Evolutionary conservation across 2,888 invertebrate genomes (phyloP), one percentile per base, ranked within the genome.

Genomic region (Drosophila sordidapex): DNA sequence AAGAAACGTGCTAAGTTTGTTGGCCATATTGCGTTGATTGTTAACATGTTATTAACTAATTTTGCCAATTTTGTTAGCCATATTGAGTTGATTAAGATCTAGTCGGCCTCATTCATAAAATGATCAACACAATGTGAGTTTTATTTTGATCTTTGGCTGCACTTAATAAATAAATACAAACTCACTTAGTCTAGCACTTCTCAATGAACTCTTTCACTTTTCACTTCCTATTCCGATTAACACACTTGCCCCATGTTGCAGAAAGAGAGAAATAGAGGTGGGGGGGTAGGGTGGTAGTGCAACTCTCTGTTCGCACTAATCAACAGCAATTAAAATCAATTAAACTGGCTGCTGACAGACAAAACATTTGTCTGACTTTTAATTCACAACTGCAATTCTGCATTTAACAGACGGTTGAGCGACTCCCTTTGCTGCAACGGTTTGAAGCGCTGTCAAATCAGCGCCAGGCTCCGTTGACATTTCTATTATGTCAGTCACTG

Each of bases 401-500:
- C 49, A 56, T 18, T 56, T 18, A 3, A n/a, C n/a, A 57, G n/a
- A 29, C 56, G 6, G 31, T 25, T 15, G 57, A 43, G 27, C 15
- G 54, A 4, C 36, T 33, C 40, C 38, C 27, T n/a, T 11, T 18
- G 33, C 15, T 48, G 27, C 11, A 38, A 35, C 40, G 48, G 57
- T 57, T 66, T 68, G 36, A n/a, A 25, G 38, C 61, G 71, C 82
- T 87, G 83, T 79, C 82, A 86, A 90, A 89, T 86, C 78, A 76
- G 75, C 67, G 87, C 71, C 80, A 75, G 70, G 63, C 76, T 68
- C 61, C 61, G 72, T 87, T 89, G 90, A 91, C 91, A 90, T 89
- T 84, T 90, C 84, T 80, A 87, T 90, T 91, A 91, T 87, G 91
- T 91, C 90, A 90, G 90, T 90, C 89, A 88, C 77, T 90, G 79